These are phyloP conservation scores for Copidosoma floridanum DNA, from an alignment of 1,140 invertebrate genomes.

Conservation along the genomic window DNA sequence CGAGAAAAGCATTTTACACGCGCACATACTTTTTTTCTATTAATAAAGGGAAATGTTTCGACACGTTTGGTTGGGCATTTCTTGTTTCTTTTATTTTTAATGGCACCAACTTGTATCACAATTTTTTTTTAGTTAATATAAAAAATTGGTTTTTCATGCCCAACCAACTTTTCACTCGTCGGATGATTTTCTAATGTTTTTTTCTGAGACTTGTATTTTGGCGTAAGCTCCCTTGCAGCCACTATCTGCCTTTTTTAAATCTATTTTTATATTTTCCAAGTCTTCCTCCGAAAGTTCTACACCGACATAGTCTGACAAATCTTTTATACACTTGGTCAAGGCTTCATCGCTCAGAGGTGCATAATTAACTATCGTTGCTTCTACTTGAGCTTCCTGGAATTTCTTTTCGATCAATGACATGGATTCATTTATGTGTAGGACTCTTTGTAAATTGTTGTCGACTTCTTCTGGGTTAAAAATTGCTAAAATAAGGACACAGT, in stretches of 20 bases:
- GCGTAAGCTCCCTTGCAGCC: conserved; percentile 53
- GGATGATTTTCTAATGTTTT: neutral
- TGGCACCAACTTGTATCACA: too few species aligned
- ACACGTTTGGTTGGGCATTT: too few species aligned
- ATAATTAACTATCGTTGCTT: conserved; percentile 34
- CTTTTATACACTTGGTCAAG: conserved; percentile 42
- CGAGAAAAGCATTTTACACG: too few species aligned
- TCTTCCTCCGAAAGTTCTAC: conserved; percentile 31
- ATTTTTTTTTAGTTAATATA: too few species aligned
- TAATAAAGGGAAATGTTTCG: too few species aligned
- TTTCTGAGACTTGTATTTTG: conserved; percentile 39
- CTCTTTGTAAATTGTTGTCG: conserved; percentile 28
- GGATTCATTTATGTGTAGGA: conserved; percentile 33
- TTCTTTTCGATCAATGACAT: conserved; percentile 21
- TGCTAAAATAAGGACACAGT: conserved; percentile 38
- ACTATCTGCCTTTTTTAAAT: conserved; percentile 33
- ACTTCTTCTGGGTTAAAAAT: conserved; percentile 43
- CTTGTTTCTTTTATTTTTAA: too few species aligned
- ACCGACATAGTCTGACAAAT: conserved; percentile 33
- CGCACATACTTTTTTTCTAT: too few species aligned
- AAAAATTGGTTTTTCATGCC: too few species aligned
- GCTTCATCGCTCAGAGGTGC: conserved; percentile 27
- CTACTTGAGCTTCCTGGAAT: conserved; percentile 30
- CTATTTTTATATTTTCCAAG: conserved; percentile 32
- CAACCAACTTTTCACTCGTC: too few species aligned